These are phyloP conservation scores for Armadillidium nasatum DNA, from an alignment of 1,140 invertebrate species.

Conservation along the genomic window DNA sequence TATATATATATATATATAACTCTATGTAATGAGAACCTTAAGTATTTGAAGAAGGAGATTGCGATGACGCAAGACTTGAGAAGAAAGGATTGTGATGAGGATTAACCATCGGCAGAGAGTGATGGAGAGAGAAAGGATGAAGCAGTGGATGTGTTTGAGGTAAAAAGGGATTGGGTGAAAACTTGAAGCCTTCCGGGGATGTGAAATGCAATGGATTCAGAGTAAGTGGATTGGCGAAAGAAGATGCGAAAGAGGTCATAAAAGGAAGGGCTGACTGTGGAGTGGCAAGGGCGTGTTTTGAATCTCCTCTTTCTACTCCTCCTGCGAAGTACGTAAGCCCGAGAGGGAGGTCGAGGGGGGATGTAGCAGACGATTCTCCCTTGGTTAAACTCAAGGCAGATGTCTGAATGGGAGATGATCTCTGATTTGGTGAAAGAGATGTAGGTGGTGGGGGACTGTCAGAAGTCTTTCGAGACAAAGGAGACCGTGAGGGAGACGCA, in stretches of 20 bases:
- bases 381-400: conserved; percentile 38
- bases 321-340: neutral
- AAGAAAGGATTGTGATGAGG: conserved; percentile 22
- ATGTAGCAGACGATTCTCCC: conserved; percentile 26
- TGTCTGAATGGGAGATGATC: conserved; percentile 34
- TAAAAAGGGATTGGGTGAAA: conserved; percentile 21
- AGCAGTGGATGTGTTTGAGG: conserved; percentile 19
- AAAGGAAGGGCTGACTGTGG: conserved; percentile 39
- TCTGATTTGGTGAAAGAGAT: conserved; percentile 30
- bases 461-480: conserved; percentile 28
- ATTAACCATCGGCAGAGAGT: conserved; percentile 17
- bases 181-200: conserved; percentile 30
- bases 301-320: conserved; percentile 17
- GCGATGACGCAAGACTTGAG: neutral
- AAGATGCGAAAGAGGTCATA: conserved; percentile 42
- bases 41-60: neutral
- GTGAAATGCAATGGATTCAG: conserved; percentile 41
- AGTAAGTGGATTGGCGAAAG: conserved; percentile 40
- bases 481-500: conserved; percentile 30
- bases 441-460: conserved; percentile 32
- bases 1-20: neutral
- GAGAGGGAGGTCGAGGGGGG: conserved; percentile 20
- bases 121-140: conserved; percentile 25
- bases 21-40: neutral
- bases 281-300: conserved; percentile 33